Percentiles rank a stretch among this genome's conserved stretches.
Evolutionary conservation across 2,113 vertebrate species (phyloP).

Genomic region (Dromaius novaehollandiae): DNA sequence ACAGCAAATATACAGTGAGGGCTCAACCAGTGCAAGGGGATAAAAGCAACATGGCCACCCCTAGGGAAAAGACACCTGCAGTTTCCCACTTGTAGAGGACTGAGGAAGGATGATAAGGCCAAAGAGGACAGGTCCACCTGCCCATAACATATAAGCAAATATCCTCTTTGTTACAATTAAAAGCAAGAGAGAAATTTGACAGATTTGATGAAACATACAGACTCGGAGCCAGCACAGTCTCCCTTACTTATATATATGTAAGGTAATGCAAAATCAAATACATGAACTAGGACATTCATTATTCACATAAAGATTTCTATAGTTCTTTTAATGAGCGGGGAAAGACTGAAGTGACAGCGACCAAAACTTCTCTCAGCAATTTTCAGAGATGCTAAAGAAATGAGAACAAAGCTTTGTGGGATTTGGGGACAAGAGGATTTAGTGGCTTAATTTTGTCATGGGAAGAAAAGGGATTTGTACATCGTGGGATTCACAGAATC

Average conservation of each 20-base stretch:
- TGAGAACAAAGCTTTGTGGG: background rate
- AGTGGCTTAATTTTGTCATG: background rate
- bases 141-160: background rate
- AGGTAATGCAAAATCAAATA: background rate
- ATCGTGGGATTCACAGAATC: background rate
- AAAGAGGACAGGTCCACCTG: background rate
- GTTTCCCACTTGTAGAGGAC: background rate
- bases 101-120: rapidly evolving
- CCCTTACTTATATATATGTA: background rate
- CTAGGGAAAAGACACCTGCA: background rate
- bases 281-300: background rate
- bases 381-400: background rate
- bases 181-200: background rate
- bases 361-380: background rate
- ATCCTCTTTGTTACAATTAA: background rate
- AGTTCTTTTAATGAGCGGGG: background rate
- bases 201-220: background rate
- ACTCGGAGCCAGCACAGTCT: background rate
- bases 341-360: background rate
- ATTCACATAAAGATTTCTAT: background rate
- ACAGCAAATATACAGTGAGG: background rate
- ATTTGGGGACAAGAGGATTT: background rate
- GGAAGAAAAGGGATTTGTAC: background rate
- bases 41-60: background rate
- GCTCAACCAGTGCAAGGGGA: background rate